Base-by-base conservation (phyloP, 1,140 invertebrate species). In the Pachyrhynchus sulphureomaculatus region DNA sequence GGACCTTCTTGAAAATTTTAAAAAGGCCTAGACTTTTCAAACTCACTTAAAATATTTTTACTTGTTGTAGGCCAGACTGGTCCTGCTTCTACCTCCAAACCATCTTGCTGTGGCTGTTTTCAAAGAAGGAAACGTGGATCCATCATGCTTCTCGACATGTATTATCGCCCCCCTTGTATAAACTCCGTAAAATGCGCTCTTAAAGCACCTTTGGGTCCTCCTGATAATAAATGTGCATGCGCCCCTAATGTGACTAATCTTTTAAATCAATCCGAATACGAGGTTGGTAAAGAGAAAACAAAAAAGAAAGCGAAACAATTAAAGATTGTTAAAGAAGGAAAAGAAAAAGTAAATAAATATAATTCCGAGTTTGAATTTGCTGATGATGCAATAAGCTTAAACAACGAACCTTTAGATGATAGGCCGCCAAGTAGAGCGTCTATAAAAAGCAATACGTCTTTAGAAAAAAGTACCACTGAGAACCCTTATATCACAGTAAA, bases 401-500 rank as follows among this genome's bases (percentile, higher is more conserved):
- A 81, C 60, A 53, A 57, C 18, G 66, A 65, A 20, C 56, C 59
- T 21, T 42, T 59, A 32, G 63, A 68, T 2, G 68, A 72, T 39
- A 26, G 39, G 34, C 63, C 56, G 36, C 47, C 39, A 8, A 67
- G 54, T 32, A 24, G 61, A 47, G 47, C 41, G 3, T 62, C 64
- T 13, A 20, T 53, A 23, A 62, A 62, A 36, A 51, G 45, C 17
- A 55, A 64, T 52, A 64, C 58, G 2, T 61, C 58, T 20, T n/a
- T 61, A 4, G 58, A 53, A 32, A 61, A 47, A 24, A 53, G 58
- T 33, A 62, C 34, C 45, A 26, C 58, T 55, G 71, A 75, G 36
- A 79, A 78, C 45, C 73, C 78, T 2, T 79, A 80, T 70, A 78
- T 80, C 6, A 81, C 79, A 9, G 86, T 88, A 0, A 81, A 86